phyloP scores from a whole-genome alignment of 2,113 vertebrate species.

The Cyanoliseus patagonus region DNA sequence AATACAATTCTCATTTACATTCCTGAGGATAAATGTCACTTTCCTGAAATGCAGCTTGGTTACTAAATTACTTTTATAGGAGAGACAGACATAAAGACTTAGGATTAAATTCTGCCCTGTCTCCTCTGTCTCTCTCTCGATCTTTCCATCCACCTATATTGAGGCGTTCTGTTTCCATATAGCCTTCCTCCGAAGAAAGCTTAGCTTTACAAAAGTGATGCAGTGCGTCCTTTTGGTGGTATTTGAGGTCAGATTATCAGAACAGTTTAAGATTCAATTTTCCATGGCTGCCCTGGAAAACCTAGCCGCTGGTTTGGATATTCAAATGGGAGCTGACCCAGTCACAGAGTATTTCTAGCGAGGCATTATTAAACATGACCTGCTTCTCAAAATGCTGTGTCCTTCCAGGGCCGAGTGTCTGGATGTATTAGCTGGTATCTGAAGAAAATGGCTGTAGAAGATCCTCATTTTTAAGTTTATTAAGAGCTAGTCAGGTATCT shows the following conservation, averaged over 20 bases:
- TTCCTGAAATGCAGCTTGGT: background rate
- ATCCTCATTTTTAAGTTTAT: background rate
- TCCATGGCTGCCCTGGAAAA: background rate
- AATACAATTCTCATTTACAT: background rate
- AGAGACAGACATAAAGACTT: background rate
- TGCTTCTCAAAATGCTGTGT: background rate
- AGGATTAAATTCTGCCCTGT: background rate
- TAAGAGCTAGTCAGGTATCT: background rate
- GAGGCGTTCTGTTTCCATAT: background rate
- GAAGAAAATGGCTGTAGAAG: background rate
- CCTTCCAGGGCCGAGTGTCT: background rate
- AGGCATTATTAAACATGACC: slow-evolving; percentile 48
- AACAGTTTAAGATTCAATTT: slow-evolving; percentile 20
- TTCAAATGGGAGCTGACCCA: slow-evolving; percentile 40
- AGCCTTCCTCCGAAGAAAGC: background rate
- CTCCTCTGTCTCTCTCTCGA: background rate
- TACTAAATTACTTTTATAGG: background rate
- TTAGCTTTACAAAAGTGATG: background rate
- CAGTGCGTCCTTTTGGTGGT: background rate
- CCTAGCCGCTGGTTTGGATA: background rate
- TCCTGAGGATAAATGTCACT: background rate
- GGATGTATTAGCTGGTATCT: background rate
- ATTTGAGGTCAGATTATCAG: background rate
- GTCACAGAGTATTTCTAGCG: background rate
- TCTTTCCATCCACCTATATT: background rate